Conservation (phyloP, 2,888 invertebrate genomes). For the Hypselothyrea guttata region DNA sequence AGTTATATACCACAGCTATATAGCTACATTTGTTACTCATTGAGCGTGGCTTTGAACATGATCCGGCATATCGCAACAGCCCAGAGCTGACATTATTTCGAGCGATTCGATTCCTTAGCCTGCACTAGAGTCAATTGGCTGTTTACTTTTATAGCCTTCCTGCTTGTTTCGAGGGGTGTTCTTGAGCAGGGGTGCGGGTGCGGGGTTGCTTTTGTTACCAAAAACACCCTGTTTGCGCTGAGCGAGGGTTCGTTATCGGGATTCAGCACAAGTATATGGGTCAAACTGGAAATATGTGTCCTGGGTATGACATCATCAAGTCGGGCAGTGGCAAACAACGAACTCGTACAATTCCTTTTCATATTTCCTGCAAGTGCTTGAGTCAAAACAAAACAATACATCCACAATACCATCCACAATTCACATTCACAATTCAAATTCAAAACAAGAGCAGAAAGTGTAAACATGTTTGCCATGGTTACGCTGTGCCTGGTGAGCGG, state of each 20-base stretch:
- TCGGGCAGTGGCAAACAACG: constrained; percentile 23
- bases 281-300: constrained; percentile 54
- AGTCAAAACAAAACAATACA: constrained; percentile 37
- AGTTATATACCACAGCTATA: background rate
- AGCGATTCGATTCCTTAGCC: constrained; percentile 5
- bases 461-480: constrained; percentile 57
- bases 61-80: constrained; percentile 20
- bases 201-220: constrained; percentile 9
- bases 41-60: constrained; percentile 21
- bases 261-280: constrained; percentile 51
- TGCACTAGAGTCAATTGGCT: constrained; percentile 25
- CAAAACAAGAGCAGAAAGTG: constrained; percentile 39
- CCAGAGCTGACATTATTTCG: constrained; percentile 1
- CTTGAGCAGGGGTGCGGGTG: background rate
- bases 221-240: constrained; percentile 30
- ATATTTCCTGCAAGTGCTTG: constrained; percentile 26
- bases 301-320: constrained; percentile 66
- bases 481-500: constrained; percentile 18
- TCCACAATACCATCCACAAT: too few species aligned
- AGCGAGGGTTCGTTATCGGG: constrained; percentile 20
- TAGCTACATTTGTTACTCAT: constrained; percentile 13
- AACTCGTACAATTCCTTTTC: constrained; percentile 39
- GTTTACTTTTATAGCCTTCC: constrained; percentile 22
- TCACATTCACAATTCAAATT: too few species aligned
- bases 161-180: background rate